phyloP scores from a whole-genome alignment of 2,888 invertebrate species.

The Torymus auratus region DNA sequence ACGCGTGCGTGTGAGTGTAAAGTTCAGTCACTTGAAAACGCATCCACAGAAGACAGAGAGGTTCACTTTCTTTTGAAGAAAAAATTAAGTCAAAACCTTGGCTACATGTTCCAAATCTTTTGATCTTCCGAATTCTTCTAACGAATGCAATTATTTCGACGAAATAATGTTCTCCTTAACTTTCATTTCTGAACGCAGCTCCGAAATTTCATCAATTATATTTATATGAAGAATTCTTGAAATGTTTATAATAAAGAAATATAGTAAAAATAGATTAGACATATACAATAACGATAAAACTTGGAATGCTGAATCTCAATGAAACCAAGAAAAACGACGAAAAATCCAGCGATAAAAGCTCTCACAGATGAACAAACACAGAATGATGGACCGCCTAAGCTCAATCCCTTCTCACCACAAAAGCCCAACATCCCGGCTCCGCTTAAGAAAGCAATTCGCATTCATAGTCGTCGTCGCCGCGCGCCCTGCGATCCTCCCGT shows the following conservation, averaged over 20 bases:
- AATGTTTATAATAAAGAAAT: no score
- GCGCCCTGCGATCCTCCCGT: not conserved
- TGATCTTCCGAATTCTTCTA: conserved; percentile 35
- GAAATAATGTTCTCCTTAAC: not conserved
- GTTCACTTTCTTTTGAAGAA: conserved; percentile 45
- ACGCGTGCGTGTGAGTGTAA: conserved; percentile 25
- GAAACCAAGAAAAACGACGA: no score
- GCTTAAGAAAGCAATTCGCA: conserved; percentile 24
- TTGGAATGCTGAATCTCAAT: no score
- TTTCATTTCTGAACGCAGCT: not conserved
- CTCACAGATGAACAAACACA: no score
- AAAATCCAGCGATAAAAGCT: no score
- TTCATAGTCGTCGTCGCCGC: conserved; percentile 7
- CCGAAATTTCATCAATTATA: no score
- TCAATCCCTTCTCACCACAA: not conserved
- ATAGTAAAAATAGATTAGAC: no score
- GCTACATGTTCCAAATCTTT: conserved; percentile 38
- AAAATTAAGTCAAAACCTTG: conserved; percentile 45
- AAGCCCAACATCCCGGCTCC: not conserved
- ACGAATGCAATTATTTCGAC: conserved; percentile 18
- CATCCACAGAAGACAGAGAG: not conserved
- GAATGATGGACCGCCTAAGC: no score
- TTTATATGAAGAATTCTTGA: no score
- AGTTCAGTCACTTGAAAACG: conserved; percentile 50
- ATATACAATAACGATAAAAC: no score